Base-by-base conservation (phyloP, 2,888 invertebrate species). In the Macrophya annulata region DNA sequence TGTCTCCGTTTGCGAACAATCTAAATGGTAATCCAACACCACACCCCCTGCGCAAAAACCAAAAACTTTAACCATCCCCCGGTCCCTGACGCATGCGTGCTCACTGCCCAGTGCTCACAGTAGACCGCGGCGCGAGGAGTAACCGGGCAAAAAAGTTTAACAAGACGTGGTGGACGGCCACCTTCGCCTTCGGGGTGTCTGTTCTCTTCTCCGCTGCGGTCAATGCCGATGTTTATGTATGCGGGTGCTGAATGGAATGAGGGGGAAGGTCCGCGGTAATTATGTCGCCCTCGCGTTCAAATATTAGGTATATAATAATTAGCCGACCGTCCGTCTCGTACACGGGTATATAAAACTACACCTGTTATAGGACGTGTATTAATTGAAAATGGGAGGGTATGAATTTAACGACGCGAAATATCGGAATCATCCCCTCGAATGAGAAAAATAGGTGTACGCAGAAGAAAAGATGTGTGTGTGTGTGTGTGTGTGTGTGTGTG, bases 11-110 rank as follows among this genome's bases (percentile, higher is more conserved):
- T 85, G 72, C 74, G 86, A 89, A 91, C 92, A 93, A 93, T 93
- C 90, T 93, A 93, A 93, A 93, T 93, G 93, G 91, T 93, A 93
- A 93, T 93, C 89, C 91, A 88, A 90, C 87, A 91, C 92, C 92
- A 92, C 92, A 91, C 93, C 93, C 91, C 90, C 90, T 89, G 89
- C 68, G 90, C 90, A 91, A 92, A 92, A 93, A 92, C 89, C 87
- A 89, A 92, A 92, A 92, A 92, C 88, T 87, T 87, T 87, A 85
- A 88, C 86, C 85, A 85, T 71, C 87, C 72, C 85, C 45, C 82
- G 59, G 51, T 40, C 37, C 48, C 68, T 12, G 59, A 43, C 15
- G 65, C 31, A 45, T 83, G 62, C 81, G 59, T 62, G 65, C 31
- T 76, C 48, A 25, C 25, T 6, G 12, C 21, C 31, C n/a, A 48